phyloP scores from a whole-genome alignment of 2,797 vertebrate genomes.

The Oophaga sylvatica region DNA sequence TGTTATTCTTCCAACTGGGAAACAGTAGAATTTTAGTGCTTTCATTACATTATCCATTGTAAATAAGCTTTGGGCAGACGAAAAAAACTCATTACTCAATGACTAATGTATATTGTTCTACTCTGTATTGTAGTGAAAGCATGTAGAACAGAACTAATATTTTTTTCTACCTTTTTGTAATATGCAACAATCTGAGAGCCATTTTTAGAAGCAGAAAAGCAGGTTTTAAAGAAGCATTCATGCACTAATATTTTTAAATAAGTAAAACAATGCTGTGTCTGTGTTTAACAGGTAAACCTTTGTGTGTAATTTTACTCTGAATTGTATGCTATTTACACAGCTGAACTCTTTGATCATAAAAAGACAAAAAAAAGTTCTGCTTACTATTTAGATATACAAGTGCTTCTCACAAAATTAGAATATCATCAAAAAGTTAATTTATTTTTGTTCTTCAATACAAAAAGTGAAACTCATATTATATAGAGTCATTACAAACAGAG shows the following conservation, averaged over 20 bases:
- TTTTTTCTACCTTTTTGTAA: conserved; percentile 30
- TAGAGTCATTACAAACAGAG: too few species aligned
- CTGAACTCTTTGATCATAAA: conserved; percentile 29
- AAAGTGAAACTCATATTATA: too few species aligned
- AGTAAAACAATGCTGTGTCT: conserved; percentile 13
- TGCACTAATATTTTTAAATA: conserved; percentile 11
- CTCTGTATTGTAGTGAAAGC: not conserved
- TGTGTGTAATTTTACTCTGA: conserved; percentile 55
- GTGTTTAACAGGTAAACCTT: not conserved
- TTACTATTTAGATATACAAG: not conserved
- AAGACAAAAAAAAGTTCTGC: not conserved
- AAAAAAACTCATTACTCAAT: not conserved
- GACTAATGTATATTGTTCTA: conserved; percentile 5
- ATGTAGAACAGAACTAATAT: conserved; percentile 18
- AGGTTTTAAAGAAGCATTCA: conserved; percentile 57
- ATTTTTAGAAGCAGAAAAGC: conserved; percentile 65
- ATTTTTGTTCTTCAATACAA: too few species aligned
- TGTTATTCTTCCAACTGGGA: not conserved
- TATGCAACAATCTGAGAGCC: conserved; percentile 57
- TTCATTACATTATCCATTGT: not conserved
- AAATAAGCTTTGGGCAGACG: not conserved
- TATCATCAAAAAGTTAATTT: too few species aligned
- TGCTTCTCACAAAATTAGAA: too few species aligned
- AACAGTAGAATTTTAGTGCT: not conserved
- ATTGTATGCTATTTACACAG: conserved; percentile 36